These are phyloP conservation scores for Mythimna pallens DNA, from an alignment of 2,888 invertebrate species.

Conservation along the genomic window DNA sequence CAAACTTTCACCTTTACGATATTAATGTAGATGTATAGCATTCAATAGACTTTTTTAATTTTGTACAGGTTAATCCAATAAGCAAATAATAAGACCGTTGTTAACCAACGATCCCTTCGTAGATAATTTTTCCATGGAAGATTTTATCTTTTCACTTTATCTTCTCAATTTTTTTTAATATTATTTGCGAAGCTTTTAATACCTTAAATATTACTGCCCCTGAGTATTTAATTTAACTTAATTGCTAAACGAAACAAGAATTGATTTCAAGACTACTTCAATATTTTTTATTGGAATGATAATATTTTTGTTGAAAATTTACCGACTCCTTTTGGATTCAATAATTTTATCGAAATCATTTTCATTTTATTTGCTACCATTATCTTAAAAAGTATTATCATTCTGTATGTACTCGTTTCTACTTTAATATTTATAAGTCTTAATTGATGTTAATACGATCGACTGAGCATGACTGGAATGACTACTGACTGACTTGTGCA, in stretches of 20 bases:
- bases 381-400: constrained; percentile 21
- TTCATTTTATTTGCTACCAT: not conserved
- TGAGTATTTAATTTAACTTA: constrained; percentile 8
- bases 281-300: constrained; percentile 21
- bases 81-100: no score
- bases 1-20: no score
- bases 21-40: no score
- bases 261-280: constrained; percentile 26
- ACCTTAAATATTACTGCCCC: not conserved
- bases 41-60: not conserved
- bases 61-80: not conserved
- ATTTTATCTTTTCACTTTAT: not conserved
- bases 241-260: constrained; percentile 8
- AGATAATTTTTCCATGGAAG: not conserved
- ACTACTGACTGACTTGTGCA: constrained; percentile 68
- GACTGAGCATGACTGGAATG: constrained; percentile 69
- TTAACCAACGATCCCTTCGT: not conserved
- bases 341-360: not conserved
- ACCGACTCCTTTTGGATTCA: not conserved
- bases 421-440: constrained; percentile 22
- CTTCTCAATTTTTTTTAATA: not conserved
- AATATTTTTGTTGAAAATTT: constrained; percentile 20
- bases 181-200: constrained; percentile 25
- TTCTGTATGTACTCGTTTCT: constrained; percentile 5
- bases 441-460: constrained; percentile 56